Evolutionary conservation across 2,797 vertebrate genomes (phyloP).

Genomic region (Lophius americanus): DNA sequence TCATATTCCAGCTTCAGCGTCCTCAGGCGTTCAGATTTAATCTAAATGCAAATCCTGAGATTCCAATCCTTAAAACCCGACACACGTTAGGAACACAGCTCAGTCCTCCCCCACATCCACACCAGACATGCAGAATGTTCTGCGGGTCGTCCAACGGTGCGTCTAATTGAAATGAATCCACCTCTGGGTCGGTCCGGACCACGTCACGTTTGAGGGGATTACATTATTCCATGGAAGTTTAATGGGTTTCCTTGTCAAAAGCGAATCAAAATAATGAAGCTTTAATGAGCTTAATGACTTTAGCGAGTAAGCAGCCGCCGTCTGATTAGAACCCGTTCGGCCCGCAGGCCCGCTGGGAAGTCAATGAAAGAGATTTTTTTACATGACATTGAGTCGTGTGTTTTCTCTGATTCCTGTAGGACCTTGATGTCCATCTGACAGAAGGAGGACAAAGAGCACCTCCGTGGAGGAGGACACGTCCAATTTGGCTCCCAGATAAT

Average conservation of each 20-base stretch:
- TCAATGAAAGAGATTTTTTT: conserved; percentile 53
- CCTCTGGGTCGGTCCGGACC: conserved; percentile 22
- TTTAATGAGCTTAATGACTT: conserved; percentile 74
- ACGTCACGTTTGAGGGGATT: conserved; percentile 55
- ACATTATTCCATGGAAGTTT: conserved; percentile 56
- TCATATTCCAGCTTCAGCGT: conserved; percentile 17
- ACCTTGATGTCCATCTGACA: conserved; percentile 17
- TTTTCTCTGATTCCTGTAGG: conserved; percentile 18
- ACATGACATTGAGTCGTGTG: conserved; percentile 41
- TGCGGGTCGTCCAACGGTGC: conserved; percentile 19
- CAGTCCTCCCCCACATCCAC: conserved; percentile 31
- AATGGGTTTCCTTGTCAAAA: conserved; percentile 70
- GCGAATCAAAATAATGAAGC: conserved; percentile 71
- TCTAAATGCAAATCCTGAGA: conserved; percentile 53
- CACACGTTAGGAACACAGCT: neutral
- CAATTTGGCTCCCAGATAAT: conserved; percentile 44
- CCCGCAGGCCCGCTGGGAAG: conserved; percentile 43
- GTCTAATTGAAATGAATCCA: conserved; percentile 64
- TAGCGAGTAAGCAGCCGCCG: conserved; percentile 56
- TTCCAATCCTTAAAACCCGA: conserved; percentile 27
- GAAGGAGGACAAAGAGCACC: conserved; percentile 49
- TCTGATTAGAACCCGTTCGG: conserved; percentile 62
- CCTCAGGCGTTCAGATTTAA: conserved; percentile 25
- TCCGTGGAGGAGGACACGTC: conserved; percentile 27
- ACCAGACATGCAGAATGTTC: conserved; percentile 5